These are phyloP conservation scores for Anguilla rostrata DNA, from an alignment of 2,113 vertebrate genomes.

Conservation along the genomic window DNA sequence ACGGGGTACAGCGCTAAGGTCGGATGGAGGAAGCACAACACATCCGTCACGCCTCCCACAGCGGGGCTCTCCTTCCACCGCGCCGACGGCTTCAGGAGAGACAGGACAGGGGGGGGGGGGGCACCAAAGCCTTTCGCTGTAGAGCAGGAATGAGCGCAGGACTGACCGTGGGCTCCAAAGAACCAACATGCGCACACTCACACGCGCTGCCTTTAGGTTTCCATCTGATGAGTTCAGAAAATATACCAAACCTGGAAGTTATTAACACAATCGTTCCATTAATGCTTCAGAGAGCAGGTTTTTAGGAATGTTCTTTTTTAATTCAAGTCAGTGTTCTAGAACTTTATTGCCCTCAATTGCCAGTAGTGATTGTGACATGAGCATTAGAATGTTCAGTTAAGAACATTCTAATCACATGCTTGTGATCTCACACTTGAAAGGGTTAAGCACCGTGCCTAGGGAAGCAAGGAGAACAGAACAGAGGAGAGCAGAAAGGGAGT, in stretches of 20 bases:
- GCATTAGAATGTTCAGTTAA: no score
- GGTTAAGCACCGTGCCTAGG: constrained; percentile 11
- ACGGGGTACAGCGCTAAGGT: constrained; percentile 42
- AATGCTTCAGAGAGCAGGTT: no score
- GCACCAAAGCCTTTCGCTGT: neutral
- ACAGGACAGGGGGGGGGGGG: neutral
- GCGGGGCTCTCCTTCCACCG: neutral
- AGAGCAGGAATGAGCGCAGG: no score
- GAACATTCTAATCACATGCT: no score
- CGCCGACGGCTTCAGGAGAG: neutral
- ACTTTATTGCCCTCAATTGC: no score
- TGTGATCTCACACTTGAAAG: no score
- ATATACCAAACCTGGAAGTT: no score
- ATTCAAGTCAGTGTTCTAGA: no score
- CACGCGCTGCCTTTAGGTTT: neutral
- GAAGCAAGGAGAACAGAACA: neutral
- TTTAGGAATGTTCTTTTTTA: no score
- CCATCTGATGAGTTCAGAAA: neutral
- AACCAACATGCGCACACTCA: neutral
- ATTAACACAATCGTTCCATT: no score
- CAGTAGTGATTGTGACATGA: no score
- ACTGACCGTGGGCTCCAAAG: no score
- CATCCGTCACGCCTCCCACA: neutral
- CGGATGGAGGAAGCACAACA: constrained; percentile 21
- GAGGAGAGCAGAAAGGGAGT: neutral